Conservation (phyloP, 2,797 vertebrate genomes). For the Pseudomugil gertrudae region DNA sequence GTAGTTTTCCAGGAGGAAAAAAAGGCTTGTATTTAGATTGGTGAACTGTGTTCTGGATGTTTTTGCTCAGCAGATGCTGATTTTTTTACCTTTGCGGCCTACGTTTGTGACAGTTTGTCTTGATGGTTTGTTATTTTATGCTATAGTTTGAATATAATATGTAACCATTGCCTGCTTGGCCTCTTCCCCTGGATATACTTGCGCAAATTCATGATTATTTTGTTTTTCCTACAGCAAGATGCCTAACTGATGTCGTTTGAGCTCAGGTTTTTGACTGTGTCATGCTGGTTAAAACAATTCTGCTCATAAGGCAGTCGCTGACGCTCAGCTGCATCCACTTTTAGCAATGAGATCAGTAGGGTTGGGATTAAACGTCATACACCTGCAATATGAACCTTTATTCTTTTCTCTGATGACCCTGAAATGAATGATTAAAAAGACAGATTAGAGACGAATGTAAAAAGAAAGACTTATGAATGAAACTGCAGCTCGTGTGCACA, state of each 20-base stretch:
- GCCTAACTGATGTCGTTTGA: not conserved
- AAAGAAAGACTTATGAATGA: slow-evolving; percentile 11
- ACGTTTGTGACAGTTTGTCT: slow-evolving; percentile 40
- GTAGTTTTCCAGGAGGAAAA: slow-evolving; percentile 58
- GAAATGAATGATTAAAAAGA: not conserved
- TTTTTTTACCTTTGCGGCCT: slow-evolving; percentile 81
- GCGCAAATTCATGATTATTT: slow-evolving; percentile 30
- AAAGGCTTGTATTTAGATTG: slow-evolving; percentile 70
- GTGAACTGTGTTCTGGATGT: slow-evolving; percentile 73
- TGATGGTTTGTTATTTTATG: slow-evolving; percentile 51
- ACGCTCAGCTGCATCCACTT: slow-evolving; percentile 42
- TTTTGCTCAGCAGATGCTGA: slow-evolving; percentile 77
- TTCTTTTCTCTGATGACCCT: not conserved
- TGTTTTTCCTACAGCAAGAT: slow-evolving; percentile 29
- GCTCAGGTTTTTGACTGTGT: not conserved
- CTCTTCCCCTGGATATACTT: slow-evolving; percentile 39
- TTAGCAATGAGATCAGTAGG: not conserved
- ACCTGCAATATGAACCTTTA: not conserved
- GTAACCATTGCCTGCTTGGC: slow-evolving; percentile 53
- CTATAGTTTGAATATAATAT: slow-evolving; percentile 68
- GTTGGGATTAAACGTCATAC: not conserved
- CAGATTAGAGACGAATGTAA: slow-evolving; percentile 5
- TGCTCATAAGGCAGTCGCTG: slow-evolving; percentile 5
- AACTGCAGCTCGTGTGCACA: slow-evolving; percentile 3
- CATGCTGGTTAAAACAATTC: not conserved